These are phyloP conservation scores for Hippasteria phrygiana DNA, from an alignment of 53 echinoderm and acorn worm species.

Conservation along the genomic window DNA sequence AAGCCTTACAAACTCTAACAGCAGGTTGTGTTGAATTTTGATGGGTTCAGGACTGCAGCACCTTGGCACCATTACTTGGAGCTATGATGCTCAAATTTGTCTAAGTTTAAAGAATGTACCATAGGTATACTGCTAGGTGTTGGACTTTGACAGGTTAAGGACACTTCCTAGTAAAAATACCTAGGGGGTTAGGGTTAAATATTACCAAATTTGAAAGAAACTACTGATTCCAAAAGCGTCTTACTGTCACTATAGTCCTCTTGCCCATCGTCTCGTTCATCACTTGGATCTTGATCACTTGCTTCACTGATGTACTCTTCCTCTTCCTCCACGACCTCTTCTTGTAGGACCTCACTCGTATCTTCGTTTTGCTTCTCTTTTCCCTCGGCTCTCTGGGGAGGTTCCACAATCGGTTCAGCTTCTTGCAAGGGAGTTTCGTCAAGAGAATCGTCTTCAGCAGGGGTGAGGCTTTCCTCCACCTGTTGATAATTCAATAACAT, in stretches of 20 bases:
- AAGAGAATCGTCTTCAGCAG: neutral
- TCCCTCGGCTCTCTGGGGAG: neutral
- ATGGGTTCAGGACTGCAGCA: no score
- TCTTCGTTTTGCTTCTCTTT: slow-evolving; percentile 14
- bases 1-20: no score
- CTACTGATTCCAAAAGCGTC: neutral
- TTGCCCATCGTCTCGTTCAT: neutral
- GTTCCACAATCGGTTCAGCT: neutral
- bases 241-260: slow-evolving; percentile 19
- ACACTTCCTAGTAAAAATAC: no score
- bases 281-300: neutral
- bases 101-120: no score
- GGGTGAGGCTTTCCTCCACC: neutral
- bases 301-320: neutral
- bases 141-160: no score
- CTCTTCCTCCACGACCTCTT: slow-evolving; percentile 6
- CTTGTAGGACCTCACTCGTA: neutral
- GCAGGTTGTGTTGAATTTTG: no score
- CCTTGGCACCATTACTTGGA: no score
- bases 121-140: no score
- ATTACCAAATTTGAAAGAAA: no score
- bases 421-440: neutral
- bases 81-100: no score
- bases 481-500: neutral
- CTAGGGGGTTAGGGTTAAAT: no score